Conservation (phyloP, 2,888 invertebrate genomes). For the Nineta flava region DNA sequence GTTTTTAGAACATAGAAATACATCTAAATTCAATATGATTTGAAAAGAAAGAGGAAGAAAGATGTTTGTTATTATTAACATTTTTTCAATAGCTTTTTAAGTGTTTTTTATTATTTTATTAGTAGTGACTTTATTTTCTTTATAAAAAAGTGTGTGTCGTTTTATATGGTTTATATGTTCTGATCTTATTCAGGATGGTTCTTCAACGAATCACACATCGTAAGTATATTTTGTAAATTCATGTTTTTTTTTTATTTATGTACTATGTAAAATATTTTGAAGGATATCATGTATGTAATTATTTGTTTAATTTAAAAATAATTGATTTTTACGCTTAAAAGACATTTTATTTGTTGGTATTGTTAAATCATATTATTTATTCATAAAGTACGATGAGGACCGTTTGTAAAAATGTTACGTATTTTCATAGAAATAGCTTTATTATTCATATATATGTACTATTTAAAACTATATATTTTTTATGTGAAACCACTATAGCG, state of each 20-base stretch:
- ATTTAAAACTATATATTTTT: too few species aligned
- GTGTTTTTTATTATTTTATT: too few species aligned
- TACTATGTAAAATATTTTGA: background rate
- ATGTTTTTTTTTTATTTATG: background rate
- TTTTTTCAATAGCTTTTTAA: background rate
- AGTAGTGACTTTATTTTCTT: too few species aligned
- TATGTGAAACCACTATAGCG: too few species aligned
- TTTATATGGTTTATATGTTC: constrained; percentile 5
- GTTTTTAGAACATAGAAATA: too few species aligned
- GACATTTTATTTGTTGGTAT: background rate
- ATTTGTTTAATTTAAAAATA: background rate
- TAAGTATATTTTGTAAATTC: background rate
- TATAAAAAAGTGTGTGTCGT: constrained; percentile 5
- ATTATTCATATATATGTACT: too few species aligned
- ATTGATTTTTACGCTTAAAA: background rate
- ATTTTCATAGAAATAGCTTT: too few species aligned
- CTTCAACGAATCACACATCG: constrained; percentile 2
- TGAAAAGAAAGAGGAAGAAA: background rate
- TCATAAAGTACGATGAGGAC: too few species aligned
- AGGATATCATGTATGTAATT: background rate
- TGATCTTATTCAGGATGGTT: constrained; percentile 7
- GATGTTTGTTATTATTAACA: background rate
- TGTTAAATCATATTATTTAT: background rate
- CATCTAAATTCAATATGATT: background rate
- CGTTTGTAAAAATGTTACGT: too few species aligned